A percentile compares a stretch with the other conserved stretches of the same genome.
Evolutionary conservation across 2,797 vertebrate genomes (phyloP).

Genomic region (Aeoliscus strigatus): DNA sequence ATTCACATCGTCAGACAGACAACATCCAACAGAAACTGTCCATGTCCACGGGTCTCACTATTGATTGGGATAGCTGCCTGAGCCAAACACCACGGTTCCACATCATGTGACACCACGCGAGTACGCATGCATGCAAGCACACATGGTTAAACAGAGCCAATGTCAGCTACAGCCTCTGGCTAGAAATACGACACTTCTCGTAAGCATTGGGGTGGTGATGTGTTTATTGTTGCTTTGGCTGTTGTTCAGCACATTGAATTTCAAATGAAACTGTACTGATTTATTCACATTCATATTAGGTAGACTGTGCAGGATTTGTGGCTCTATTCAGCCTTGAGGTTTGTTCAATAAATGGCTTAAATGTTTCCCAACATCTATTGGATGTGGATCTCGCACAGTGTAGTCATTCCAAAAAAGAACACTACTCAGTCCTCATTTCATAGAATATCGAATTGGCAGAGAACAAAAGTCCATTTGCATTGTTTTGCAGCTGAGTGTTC

Average conservation of each 20-base stretch:
- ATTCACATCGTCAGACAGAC: no score
- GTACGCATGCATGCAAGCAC: constrained; percentile 15
- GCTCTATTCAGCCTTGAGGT: no score
- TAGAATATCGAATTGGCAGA: no score
- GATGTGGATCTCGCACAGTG: no score
- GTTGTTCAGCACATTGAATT: constrained; percentile 10
- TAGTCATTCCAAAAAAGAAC: no score
- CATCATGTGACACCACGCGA: constrained; percentile 38
- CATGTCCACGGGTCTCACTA: constrained; percentile 11
- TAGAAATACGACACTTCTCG: constrained; percentile 6
- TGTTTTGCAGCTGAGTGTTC: no score
- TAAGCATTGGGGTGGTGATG: constrained; percentile 1
- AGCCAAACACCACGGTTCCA: constrained; percentile 3
- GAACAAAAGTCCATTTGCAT: no score
- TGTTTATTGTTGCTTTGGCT: constrained; percentile 14
- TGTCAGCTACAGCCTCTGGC: constrained; percentile 18
- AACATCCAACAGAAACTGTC: constrained; percentile 1
- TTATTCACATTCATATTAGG: no score
- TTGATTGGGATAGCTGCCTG: constrained; percentile 27
- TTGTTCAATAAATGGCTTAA: no score
- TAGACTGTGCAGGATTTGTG: no score
- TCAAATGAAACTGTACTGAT: constrained; percentile 19
- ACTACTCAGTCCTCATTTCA: no score
- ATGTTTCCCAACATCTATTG: no score
- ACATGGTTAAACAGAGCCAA: constrained; percentile 20